These are phyloP conservation scores for Synanthedon andrenaeformis DNA, from an alignment of 2,888 invertebrate genomes.

Conservation along the genomic window DNA sequence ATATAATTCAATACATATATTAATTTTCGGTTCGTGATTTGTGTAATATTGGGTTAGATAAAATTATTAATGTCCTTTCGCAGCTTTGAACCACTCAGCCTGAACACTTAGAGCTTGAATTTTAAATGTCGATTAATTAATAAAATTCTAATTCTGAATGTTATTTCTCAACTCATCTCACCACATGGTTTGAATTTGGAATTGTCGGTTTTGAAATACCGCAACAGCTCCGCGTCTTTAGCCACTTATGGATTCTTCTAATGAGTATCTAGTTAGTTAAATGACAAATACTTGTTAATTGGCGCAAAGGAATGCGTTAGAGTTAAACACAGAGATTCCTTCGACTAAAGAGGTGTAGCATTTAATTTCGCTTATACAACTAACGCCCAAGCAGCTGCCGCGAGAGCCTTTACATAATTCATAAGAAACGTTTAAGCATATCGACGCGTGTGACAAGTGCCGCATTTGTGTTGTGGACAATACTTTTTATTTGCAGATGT, in stretches of 20 bases:
- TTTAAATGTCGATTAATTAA: no score
- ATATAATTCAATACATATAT: no score
- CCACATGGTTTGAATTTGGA: slow-evolving; percentile 17
- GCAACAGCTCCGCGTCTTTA: not conserved
- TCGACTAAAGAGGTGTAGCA: not conserved
- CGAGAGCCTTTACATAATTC: slow-evolving; percentile 57
- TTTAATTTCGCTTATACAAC: slow-evolving; percentile 14
- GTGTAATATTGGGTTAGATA: no score
- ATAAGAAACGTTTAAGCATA: slow-evolving; percentile 57
- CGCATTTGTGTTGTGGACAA: slow-evolving; percentile 22
- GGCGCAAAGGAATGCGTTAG: not conserved
- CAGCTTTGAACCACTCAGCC: no score
- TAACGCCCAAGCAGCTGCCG: slow-evolving; percentile 25
- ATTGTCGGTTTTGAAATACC: slow-evolving; percentile 2
- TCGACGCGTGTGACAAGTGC: slow-evolving; percentile 60
- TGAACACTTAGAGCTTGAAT: no score
- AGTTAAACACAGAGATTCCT: not conserved
- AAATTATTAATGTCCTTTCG: no score
- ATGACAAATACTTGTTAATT: not conserved
- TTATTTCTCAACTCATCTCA: slow-evolving; percentile 1
- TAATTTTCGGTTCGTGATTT: no score
- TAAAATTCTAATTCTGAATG: slow-evolving; percentile 41
- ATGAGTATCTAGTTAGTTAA: not conserved
- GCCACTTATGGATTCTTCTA: not conserved
- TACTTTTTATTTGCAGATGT: not conserved